Conservation (phyloP, 23 tunicate genomes). For the Ascidia mentula region DNA sequence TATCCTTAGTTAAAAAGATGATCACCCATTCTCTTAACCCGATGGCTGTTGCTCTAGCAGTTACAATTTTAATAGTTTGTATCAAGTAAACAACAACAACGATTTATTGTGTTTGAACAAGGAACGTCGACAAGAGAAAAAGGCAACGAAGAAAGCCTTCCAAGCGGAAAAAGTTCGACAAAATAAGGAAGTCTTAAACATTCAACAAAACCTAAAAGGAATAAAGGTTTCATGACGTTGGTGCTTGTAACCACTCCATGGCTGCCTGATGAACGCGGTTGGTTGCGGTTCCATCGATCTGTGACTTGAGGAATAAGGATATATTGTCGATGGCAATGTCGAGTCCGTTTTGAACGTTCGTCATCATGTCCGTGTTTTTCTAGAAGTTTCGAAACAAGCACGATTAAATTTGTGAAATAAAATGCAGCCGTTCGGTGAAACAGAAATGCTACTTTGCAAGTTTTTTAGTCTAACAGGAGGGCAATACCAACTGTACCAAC, state of each 20-base stretch:
- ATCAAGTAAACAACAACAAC: no score
- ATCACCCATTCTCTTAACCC: no score
- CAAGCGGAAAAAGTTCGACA: constrained; percentile 54
- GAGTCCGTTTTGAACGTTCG: constrained; percentile 70
- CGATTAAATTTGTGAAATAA: no score
- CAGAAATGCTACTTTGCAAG: no score
- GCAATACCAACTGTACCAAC: no score
- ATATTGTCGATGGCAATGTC: constrained; percentile 64
- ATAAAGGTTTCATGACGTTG: constrained; percentile 54
- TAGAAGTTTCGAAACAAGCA: no score
- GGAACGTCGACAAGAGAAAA: constrained; percentile 82
- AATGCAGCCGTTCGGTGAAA: no score
- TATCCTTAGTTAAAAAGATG: no score
- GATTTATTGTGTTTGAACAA: no score
- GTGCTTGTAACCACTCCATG: constrained; percentile 41
- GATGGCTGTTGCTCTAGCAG: no score
- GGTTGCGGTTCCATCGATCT: constrained; percentile 73
- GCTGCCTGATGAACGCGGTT: constrained; percentile 80
- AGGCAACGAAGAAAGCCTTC: constrained; percentile 81
- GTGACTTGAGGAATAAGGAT: constrained; percentile 61
- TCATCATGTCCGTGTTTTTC: constrained; percentile 75
- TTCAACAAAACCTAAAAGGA: constrained; percentile 57
- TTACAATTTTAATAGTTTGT: no score
- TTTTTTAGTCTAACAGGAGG: no score
- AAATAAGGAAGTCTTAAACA: constrained; percentile 50